These are phyloP conservation scores for Trichechus manatus DNA, from an alignment of 2,113 vertebrate genomes.

Conservation along the genomic window DNA sequence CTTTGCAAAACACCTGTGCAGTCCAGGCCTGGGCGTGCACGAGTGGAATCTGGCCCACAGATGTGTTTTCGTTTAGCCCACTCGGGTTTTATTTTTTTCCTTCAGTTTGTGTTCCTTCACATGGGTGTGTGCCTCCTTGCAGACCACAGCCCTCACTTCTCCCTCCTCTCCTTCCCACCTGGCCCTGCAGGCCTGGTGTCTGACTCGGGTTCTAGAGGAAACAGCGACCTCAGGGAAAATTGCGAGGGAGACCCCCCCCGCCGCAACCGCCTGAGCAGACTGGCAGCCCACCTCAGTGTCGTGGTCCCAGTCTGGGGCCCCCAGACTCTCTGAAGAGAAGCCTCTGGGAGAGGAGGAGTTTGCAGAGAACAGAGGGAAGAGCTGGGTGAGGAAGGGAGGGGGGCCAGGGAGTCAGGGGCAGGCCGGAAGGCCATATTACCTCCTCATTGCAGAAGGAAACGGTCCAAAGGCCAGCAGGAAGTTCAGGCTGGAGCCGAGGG, in stretches of 20 bases:
- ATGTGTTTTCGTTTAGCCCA: accelerated
- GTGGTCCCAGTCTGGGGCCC: neutral
- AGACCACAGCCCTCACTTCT: too few relatives aligned
- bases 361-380: neutral
- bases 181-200: neutral
- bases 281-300: neutral
- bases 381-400: neutral
- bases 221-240: neutral
- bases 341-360: too few relatives aligned
- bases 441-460: neutral
- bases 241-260: neutral
- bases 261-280: too few relatives aligned
- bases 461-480: neutral
- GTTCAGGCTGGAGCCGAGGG: neutral
- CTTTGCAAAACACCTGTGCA: accelerated
- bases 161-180: neutral
- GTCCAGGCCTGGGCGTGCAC: accelerated
- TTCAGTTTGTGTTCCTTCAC: neutral
- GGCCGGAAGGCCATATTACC: neutral
- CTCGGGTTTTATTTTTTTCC: neutral
- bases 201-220: neutral
- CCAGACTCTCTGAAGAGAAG: neutral
- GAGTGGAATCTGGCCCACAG: neutral
- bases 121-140: neutral
- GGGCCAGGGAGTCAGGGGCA: accelerated